Evolutionary conservation across 37 sponge, comb jelly and placozoan genomes (phyloP), one percentile per base, ranked within the genome.

Genomic region (Bolinopsis microptera): DNA sequence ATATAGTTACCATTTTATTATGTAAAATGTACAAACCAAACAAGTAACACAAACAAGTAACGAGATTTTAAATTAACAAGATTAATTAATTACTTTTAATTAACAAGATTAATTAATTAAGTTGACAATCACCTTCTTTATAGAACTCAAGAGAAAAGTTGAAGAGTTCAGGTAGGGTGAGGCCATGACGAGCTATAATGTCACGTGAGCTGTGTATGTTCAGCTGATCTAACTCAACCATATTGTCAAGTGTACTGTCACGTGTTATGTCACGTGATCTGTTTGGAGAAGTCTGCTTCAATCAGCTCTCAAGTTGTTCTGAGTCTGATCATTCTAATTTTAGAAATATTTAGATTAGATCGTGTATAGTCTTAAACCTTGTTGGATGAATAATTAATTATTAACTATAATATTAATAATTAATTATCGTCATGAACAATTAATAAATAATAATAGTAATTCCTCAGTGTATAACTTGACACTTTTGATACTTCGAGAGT

Each of bases 141-240:
- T 86, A 86, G 61, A 86, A 86, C 61, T 86, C 90, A 1, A 86
- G 90, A 8, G 90, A 86, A 1, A 86, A n/a, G 18, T 38, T 48
- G 26, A 86, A 86, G 1, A 86, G 90, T n/a, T 86, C 61, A 24
- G 90, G 90, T 0, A 86, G 48, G 0, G 90, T 86, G 0, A 86
- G 90, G 1, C 90, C 90, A 40, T 86, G 90, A 16, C 90, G 90
- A 5, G 90, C 90, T n/a, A 86, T 86, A 8, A 86, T 86, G 23
- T 41, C 90, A 35, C 90, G 40, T 21, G 61, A 86, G 31, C 90
- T 86, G 61, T 86, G 90, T 13, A 86, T 86, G 36, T 86, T 86
- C 61, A 86, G 35, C 90, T 86, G 90, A 23, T 86, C 90, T 25
- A 41, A 41, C 27, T 86, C 90, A 1, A 86, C 90, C 90, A 86